phyloP scores from a whole-genome alignment of 2,888 invertebrate species.

The Galerucella calmariensis region DNA sequence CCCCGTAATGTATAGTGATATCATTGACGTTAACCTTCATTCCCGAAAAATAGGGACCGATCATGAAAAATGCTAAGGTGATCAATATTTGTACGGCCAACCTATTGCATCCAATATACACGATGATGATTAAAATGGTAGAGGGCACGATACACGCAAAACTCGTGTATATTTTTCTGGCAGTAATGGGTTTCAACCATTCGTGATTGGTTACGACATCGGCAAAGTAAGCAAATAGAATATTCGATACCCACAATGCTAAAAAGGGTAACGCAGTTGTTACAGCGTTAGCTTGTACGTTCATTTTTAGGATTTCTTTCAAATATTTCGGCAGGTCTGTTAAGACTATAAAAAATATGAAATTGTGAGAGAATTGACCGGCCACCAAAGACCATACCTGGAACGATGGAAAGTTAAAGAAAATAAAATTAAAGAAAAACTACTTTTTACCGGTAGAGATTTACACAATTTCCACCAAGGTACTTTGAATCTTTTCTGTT shows the following conservation, averaged over 20 bases:
- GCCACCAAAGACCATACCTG: conserved; percentile 65
- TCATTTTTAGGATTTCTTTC: conserved; percentile 72
- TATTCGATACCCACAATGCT: conserved; percentile 71
- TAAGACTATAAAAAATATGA: conserved; percentile 74
- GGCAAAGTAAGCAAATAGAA: conserved; percentile 71
- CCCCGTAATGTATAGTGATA: conserved; percentile 31
- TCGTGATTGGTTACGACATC: conserved; percentile 72
- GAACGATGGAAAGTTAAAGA: background rate
- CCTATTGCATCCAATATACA: conserved; percentile 34
- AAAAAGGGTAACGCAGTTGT: conserved; percentile 70
- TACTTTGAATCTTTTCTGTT: conserved; percentile 25
- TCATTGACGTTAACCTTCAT: conserved; percentile 42
- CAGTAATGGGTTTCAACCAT: conserved; percentile 67
- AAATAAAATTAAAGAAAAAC: background rate
- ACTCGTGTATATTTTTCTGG: conserved; percentile 64
- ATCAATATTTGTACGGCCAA: conserved; percentile 16
- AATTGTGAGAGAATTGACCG: conserved; percentile 75
- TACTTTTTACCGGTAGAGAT: conserved; percentile 12
- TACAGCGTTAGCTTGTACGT: conserved; percentile 70
- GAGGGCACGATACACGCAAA: conserved; percentile 24
- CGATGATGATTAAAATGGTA: conserved; percentile 13
- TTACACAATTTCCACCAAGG: conserved; percentile 34
- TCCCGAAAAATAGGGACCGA: conserved; percentile 38
- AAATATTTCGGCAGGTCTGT: conserved; percentile 75
- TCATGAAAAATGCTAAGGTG: conserved; percentile 8